Base-by-base conservation (phyloP, 2,797 vertebrate species). In the Danio kyathit region DNA sequence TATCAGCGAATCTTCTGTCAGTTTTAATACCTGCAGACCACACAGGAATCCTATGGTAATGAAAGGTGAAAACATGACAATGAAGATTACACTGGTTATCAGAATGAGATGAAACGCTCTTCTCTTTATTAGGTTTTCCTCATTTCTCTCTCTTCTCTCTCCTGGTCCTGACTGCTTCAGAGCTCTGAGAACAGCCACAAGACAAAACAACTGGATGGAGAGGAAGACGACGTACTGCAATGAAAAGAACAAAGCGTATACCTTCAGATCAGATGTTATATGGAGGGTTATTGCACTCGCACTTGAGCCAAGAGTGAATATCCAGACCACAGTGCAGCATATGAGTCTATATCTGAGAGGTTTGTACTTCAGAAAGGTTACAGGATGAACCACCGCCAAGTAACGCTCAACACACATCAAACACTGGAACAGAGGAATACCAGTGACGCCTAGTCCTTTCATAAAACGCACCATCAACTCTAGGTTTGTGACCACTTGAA, bases 351-450 rank as follows among this genome's bases (percentile, higher is more conserved):
- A 63, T 76, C 82, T 85, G 52, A 79, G 70, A 75, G 63, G 71
- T 77, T 78, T 85, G 29, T 43, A 79, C 67, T 67, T 83, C 19
- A 83, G 73, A 49, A 82, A 87, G 43, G 64, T 70, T 29, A 85
- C 17, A 14, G 84, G 84, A 65, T 71, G 82, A 6, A 84, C 5
- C n/a, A 87, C 83, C 11, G 49, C 49, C 1, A 52, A 49, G 12
- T 52, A 52, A 66, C 76, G 65, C 11, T 86, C 83, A 3, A 85
- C 9, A 78, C 83, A 74, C 0, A 88, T 40, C 48, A 70, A 17
- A 57, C 52, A 19, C 74, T 76, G 74, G 63, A 88, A 85, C 5
- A 76, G 17, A 19, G 81, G 43, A 7, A 14, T 52, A n/a, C 51
- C 51, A 2, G 69, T 56, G 49, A 56, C 17, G 9, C 17, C 52